Evolutionary conservation across 2,797 vertebrate genomes (phyloP).

Genomic region (Spheniscus humboldti): DNA sequence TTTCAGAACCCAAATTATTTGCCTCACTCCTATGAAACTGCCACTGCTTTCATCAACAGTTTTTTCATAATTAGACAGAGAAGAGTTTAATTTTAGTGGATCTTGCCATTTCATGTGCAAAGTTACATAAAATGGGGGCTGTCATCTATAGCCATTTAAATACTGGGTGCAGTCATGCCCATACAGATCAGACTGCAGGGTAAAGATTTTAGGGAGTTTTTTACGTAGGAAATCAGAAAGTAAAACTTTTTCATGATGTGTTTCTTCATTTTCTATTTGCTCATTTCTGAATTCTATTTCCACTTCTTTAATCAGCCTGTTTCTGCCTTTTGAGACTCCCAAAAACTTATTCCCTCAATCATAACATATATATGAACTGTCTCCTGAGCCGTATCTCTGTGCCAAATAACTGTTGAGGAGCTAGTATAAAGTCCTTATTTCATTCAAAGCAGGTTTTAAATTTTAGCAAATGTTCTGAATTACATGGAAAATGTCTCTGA

Average conservation of each 20-base stretch:
- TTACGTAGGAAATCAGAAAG: neutral
- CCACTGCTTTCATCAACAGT: neutral
- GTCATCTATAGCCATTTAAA: neutral
- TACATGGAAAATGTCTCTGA: slow-evolving; percentile 4
- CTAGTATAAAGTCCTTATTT: neutral
- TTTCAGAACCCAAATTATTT: neutral
- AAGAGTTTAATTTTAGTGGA: neutral
- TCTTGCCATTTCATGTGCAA: neutral
- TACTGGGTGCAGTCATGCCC: neutral
- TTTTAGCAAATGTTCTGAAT: slow-evolving; percentile 35
- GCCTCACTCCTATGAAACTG: neutral
- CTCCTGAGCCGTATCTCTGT: neutral
- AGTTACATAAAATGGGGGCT: neutral
- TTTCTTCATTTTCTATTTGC: neutral
- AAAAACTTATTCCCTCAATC: neutral
- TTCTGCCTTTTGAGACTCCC: slow-evolving; percentile 1
- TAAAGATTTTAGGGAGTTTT: neutral
- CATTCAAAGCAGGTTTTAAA: slow-evolving; percentile 33
- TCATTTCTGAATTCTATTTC: neutral
- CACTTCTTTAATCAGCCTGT: neutral
- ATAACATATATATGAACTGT: neutral
- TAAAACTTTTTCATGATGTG: neutral
- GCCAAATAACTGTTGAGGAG: slow-evolving; percentile 17
- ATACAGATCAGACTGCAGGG: neutral
- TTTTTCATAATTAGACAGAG: neutral